phyloP scores from a whole-genome alignment of 2,113 vertebrate species.

The Aspiorhynchus laticeps region DNA sequence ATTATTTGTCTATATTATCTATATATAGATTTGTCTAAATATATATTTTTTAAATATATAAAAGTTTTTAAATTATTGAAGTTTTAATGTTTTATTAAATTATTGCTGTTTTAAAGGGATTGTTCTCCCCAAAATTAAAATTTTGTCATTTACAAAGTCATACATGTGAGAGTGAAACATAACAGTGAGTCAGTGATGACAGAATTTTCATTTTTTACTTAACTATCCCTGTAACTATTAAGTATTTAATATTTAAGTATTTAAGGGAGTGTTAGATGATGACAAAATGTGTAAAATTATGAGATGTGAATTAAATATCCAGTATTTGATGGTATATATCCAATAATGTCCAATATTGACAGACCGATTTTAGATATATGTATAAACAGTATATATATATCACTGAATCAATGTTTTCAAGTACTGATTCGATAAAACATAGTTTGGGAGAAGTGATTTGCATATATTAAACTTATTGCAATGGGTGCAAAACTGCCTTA shows the following conservation, averaged over 20 bases:
- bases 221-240: background rate
- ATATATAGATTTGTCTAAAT: no score
- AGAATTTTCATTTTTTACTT: background rate
- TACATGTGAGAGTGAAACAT: background rate
- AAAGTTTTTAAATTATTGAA: background rate
- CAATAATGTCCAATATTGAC: no score
- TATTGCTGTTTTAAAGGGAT: background rate
- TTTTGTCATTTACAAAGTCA: background rate
- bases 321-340: no score
- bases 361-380: no score
- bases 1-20: background rate
- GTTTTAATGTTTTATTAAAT: background rate
- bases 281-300: no score
- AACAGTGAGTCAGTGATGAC: background rate
- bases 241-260: no score
- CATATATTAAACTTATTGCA: background rate
- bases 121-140: background rate
- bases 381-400: no score
- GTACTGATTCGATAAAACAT: background rate
- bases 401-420: background rate
- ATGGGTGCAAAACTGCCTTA: background rate
- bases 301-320: no score
- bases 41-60: no score
- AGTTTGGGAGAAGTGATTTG: background rate
- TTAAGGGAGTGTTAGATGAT: background rate